Conservation (phyloP, 1,140 invertebrate genomes). For the Bombus superbus region DNA sequence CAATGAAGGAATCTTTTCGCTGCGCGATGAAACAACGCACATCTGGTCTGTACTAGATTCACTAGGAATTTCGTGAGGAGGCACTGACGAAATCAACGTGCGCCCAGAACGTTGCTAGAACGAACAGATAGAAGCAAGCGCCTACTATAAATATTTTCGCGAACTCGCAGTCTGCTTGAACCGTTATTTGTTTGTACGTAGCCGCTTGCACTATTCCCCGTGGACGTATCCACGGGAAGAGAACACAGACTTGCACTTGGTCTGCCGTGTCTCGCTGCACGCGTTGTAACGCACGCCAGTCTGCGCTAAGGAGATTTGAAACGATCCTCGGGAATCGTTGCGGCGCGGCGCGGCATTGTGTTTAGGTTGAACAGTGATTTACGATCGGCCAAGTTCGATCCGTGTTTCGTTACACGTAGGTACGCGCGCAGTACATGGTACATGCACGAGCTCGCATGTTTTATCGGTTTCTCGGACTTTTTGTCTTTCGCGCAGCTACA, state of each 20-base stretch:
- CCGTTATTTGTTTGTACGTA: conserved; percentile 58
- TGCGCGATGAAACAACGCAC: conserved; percentile 3
- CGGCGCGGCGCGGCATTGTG: conserved; percentile 42
- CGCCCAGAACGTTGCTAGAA: not conserved
- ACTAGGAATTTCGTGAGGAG: conserved; percentile 8
- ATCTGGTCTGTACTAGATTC: conserved; percentile 4
- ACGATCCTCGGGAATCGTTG: conserved; percentile 49
- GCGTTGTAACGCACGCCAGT: conserved; percentile 27
- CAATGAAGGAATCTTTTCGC: conserved; percentile 60
- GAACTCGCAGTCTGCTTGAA: conserved; percentile 1
- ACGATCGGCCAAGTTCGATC: conserved; percentile 27
- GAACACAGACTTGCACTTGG: conserved; percentile 35
- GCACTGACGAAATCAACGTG: not conserved
- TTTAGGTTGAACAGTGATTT: conserved; percentile 62
- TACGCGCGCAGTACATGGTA: conserved; percentile 12
- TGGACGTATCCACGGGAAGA: conserved; percentile 8
- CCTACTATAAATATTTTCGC: conserved; percentile 67
- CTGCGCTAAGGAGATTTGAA: conserved; percentile 57
- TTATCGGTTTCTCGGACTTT: conserved; percentile 14
- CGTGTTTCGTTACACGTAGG: conserved; percentile 35
- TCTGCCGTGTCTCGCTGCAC: conserved; percentile 18
- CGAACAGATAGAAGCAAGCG: conserved; percentile 23
- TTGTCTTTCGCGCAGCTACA: not conserved
- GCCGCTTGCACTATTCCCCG: conserved; percentile 30
- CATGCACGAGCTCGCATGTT: conserved; percentile 24